These are phyloP conservation scores for Chiridota heheva DNA, from an alignment of 35 echinoderm and acorn worm species.

Conservation along the genomic window DNA sequence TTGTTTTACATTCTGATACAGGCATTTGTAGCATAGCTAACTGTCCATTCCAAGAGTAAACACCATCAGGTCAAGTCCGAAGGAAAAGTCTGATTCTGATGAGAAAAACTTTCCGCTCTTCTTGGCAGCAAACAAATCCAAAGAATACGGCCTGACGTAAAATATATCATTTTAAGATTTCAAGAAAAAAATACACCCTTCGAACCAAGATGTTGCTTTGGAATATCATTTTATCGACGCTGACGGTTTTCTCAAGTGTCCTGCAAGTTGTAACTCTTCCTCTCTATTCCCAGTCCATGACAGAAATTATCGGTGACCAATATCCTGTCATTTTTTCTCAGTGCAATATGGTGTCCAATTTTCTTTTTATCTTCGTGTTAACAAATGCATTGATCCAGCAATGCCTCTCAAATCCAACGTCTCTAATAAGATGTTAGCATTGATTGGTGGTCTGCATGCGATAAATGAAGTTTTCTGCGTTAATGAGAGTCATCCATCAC, in stretches of 20 bases:
- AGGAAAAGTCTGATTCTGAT: no score
- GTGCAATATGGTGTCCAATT: constrained; percentile 63
- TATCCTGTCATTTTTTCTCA: constrained; percentile 80
- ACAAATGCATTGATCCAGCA: constrained; percentile 40
- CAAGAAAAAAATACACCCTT: no score
- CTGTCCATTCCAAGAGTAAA: no score
- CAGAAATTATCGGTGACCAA: constrained; percentile 34
- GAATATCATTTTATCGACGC: constrained; percentile 73
- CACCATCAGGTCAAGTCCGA: no score
- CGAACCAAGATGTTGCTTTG: background rate
- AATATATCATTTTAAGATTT: no score
- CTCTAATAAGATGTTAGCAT: constrained; percentile 21
- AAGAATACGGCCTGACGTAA: no score
- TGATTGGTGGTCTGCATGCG: constrained; percentile 65
- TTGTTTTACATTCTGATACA: no score
- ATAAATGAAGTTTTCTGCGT: constrained; percentile 79
- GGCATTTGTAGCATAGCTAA: no score
- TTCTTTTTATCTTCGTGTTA: constrained; percentile 76
- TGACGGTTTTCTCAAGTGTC: constrained; percentile 68
- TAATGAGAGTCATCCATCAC: constrained; percentile 64
- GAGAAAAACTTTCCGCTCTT: no score
- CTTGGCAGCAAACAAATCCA: no score
- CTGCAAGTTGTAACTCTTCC: constrained; percentile 73
- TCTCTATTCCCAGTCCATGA: constrained; percentile 66
- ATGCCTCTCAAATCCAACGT: constrained; percentile 29